Conservation (phyloP, 1,140 invertebrate genomes). For the Sinonovacula constricta region DNA sequence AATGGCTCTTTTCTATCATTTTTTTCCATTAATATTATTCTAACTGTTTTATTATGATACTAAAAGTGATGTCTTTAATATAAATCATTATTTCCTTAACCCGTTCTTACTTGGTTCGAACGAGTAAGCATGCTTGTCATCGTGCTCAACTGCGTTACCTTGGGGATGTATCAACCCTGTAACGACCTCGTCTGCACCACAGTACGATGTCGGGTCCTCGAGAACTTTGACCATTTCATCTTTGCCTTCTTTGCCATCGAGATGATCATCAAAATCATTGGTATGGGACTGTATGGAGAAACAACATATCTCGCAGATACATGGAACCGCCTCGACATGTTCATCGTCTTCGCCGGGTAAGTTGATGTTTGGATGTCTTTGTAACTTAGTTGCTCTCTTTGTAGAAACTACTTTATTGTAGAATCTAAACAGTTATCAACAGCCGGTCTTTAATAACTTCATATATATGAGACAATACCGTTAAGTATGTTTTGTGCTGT, state of each 20-base stretch:
- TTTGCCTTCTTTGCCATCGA: slow-evolving; percentile 96
- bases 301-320: slow-evolving; percentile 97
- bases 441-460: too few species aligned
- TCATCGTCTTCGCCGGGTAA: slow-evolving; percentile 98
- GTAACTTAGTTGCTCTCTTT: too few species aligned
- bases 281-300: slow-evolving; percentile 98
- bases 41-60: too few species aligned
- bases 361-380: slow-evolving; percentile 63
- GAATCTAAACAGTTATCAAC: too few species aligned
- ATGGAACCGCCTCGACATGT: slow-evolving; percentile 98
- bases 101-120: slow-evolving; percentile 95
- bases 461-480: too few species aligned
- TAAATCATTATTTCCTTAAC: slow-evolving; percentile 70
- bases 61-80: too few species aligned
- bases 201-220: slow-evolving; percentile 94
- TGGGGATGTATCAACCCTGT: slow-evolving; percentile 99
- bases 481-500: too few species aligned
- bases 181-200: slow-evolving; percentile 89
- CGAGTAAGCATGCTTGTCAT: slow-evolving; percentile 99
- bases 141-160: slow-evolving; percentile 97
- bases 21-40: too few species aligned
- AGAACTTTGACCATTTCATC: slow-evolving; percentile 98
- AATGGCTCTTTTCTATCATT: too few species aligned
- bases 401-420: too few species aligned
- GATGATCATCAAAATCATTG: slow-evolving; percentile 97